Percentiles rank a stretch among this genome's conserved stretches.
These are phyloP conservation scores for Drosophila kepulauana DNA, from an alignment of 1,140 invertebrate species.

Conservation along the genomic window DNA sequence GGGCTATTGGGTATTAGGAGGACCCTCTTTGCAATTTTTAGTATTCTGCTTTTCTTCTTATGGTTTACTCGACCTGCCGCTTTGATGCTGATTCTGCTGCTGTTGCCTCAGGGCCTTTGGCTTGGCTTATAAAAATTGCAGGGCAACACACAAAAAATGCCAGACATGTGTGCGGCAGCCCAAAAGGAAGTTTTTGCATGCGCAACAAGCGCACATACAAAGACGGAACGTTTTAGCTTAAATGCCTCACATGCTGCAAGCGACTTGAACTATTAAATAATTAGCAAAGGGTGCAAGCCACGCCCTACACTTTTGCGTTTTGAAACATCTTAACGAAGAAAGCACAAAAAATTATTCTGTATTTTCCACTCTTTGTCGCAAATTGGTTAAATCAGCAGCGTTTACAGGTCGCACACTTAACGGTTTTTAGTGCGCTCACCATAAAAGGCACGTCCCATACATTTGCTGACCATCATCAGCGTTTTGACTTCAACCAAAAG, in stretches of 20 bases:
- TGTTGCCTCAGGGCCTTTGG: conserved; percentile 14
- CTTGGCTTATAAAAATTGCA: conserved; percentile 70
- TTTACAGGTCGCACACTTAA: conserved; percentile 72
- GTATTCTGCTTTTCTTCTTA: conserved; percentile 1
- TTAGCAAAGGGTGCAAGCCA: conserved; percentile 37
- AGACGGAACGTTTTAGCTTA: conserved; percentile 9
- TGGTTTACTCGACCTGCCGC: conserved; percentile 9
- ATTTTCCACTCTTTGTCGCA: conserved; percentile 31
- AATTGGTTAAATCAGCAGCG: conserved; percentile 72
- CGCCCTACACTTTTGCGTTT: neutral
- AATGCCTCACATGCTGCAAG: conserved; percentile 12
- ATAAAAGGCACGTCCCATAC: conserved; percentile 63
- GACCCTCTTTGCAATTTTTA: conserved; percentile 15
- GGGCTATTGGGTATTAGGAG: conserved; percentile 61
- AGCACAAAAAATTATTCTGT: conserved; percentile 6
- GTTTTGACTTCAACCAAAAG: conserved; percentile 10
- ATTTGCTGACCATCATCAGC: conserved; percentile 73
- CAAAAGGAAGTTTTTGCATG: neutral
- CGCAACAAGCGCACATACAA: conserved; percentile 13
- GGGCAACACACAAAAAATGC: conserved; percentile 27
- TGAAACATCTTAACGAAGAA: neutral
- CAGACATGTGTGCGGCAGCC: conserved; percentile 15
- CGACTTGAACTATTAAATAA: conserved; percentile 39
- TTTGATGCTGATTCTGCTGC: conserved; percentile 30
- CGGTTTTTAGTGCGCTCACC: conserved; percentile 43